Conservation (phyloP, 2,888 invertebrate genomes). For the Hydrotaea diabolus region DNA sequence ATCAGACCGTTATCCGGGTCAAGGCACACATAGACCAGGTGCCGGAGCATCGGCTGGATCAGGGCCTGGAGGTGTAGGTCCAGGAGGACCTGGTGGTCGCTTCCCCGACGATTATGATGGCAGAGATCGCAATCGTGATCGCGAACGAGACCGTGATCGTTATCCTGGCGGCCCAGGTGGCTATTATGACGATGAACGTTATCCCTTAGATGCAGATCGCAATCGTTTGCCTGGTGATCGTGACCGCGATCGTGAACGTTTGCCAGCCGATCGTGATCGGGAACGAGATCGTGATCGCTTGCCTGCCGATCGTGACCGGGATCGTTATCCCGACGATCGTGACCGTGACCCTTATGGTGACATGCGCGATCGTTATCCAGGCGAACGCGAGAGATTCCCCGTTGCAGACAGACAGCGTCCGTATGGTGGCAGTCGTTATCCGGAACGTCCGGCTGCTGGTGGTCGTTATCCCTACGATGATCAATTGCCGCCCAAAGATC, state of each 20-base stretch:
- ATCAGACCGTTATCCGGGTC: constrained; percentile 79
- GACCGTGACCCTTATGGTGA: constrained; percentile 69
- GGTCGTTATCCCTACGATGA: constrained; percentile 71
- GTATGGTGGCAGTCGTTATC: constrained; percentile 62
- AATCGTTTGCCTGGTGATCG: constrained; percentile 72
- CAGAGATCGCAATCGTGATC: constrained; percentile 66
- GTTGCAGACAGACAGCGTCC: constrained; percentile 68
- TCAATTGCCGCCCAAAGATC: constrained; percentile 70
- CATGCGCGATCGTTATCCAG: constrained; percentile 69
- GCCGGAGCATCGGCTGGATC: background rate
- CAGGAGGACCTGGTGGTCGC: background rate
- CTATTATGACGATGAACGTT: constrained; percentile 69
- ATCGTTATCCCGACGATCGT: constrained; percentile 69
- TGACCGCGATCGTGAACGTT: constrained; percentile 65
- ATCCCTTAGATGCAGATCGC: constrained; percentile 69
- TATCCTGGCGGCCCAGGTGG: constrained; percentile 66
- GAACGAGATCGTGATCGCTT: constrained; percentile 73
- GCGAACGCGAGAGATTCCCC: constrained; percentile 66
- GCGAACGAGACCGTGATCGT: constrained; percentile 69
- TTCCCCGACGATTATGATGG: constrained; percentile 43
- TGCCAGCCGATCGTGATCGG: constrained; percentile 69
- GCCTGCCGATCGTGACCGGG: constrained; percentile 71
- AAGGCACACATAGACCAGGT: constrained; percentile 66
- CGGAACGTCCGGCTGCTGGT: constrained; percentile 65
- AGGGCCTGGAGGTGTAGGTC: constrained; percentile 18